phyloP scores from a whole-genome alignment of 2,113 vertebrate species.

The Plotosus lineatus region DNA sequence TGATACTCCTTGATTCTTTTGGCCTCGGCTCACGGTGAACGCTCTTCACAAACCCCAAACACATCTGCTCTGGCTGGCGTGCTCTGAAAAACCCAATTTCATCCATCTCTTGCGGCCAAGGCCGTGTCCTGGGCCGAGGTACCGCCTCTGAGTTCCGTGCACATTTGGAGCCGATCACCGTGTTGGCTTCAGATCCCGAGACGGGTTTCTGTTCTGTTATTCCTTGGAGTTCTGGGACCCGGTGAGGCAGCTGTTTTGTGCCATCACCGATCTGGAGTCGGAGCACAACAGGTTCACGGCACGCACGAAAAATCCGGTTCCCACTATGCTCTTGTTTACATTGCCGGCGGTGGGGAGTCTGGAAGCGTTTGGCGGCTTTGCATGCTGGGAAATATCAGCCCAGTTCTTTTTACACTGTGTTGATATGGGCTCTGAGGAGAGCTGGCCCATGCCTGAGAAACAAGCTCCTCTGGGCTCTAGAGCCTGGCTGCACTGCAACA shows the following conservation, averaged over 20 bases:
- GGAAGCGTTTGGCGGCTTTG: slow-evolving; percentile 68
- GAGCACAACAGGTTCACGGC: slow-evolving; percentile 64
- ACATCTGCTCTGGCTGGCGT: slow-evolving; percentile 34
- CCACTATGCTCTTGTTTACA: slow-evolving; percentile 67
- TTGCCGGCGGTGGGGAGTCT: slow-evolving; percentile 68
- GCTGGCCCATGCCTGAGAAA: slow-evolving; percentile 73
- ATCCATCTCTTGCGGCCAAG: slow-evolving; percentile 21
- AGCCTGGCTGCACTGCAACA: slow-evolving; percentile 63
- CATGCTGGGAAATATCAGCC: slow-evolving; percentile 76
- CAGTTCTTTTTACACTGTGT: slow-evolving; percentile 73
- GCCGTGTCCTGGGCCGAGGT: slow-evolving; percentile 12
- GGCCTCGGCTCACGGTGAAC: slow-evolving; percentile 11
- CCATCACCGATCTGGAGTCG: slow-evolving; percentile 10
- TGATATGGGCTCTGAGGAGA: slow-evolving; percentile 76
- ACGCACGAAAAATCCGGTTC: slow-evolving; percentile 36
- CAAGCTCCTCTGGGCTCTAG: slow-evolving; percentile 68
- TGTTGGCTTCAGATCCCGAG: neutral
- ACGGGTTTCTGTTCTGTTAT: neutral
- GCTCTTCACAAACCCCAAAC: neutral
- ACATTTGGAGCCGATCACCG: slow-evolving; percentile 12
- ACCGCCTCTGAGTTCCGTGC: neutral
- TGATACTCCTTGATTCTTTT: slow-evolving; percentile 32
- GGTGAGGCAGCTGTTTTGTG: slow-evolving; percentile 18
- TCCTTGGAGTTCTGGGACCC: neutral
- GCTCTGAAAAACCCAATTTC: slow-evolving; percentile 10